A percentile compares a stretch with the other conserved stretches of the same genome.
Conservation (phyloP, 2,113 vertebrate genomes). For the Anoura caudifer region DNA sequence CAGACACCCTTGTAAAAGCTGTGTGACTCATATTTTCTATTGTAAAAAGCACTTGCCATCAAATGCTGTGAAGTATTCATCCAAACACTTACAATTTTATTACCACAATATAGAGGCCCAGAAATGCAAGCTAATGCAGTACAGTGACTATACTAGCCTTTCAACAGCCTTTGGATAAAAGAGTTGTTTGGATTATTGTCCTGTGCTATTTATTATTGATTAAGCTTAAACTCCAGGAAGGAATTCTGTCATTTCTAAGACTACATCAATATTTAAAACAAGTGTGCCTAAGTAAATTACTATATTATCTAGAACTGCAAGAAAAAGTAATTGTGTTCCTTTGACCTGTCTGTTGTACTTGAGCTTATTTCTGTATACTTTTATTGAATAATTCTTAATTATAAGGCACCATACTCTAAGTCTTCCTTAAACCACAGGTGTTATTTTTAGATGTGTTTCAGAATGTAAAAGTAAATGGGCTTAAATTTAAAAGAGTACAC, state of each 20-base stretch:
- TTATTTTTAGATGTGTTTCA: neutral
- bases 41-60: slow-evolving; percentile 15
- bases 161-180: slow-evolving; percentile 41
- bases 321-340: slow-evolving; percentile 3
- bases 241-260: neutral
- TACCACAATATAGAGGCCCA: slow-evolving; percentile 8
- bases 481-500: neutral
- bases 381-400: slow-evolving; percentile 16
- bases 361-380: neutral
- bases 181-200: slow-evolving; percentile 53
- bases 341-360: neutral
- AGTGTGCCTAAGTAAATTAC: neutral
- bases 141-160: neutral
- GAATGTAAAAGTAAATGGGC: neutral
- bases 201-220: slow-evolving; percentile 37
- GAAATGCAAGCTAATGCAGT: slow-evolving; percentile 23
- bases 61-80: slow-evolving; percentile 58
- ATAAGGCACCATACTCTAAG: neutral
- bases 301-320: neutral
- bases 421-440: neutral
- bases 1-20: slow-evolving; percentile 56
- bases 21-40: slow-evolving; percentile 59
- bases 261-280: neutral
- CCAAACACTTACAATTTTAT: slow-evolving; percentile 68
- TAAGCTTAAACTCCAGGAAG: slow-evolving; percentile 13